A percentile compares a stretch with the other conserved stretches of the same genome.
These are phyloP conservation scores for Cyclopterus lumpus DNA, from an alignment of 2,797 vertebrate species.

Conservation along the genomic window DNA sequence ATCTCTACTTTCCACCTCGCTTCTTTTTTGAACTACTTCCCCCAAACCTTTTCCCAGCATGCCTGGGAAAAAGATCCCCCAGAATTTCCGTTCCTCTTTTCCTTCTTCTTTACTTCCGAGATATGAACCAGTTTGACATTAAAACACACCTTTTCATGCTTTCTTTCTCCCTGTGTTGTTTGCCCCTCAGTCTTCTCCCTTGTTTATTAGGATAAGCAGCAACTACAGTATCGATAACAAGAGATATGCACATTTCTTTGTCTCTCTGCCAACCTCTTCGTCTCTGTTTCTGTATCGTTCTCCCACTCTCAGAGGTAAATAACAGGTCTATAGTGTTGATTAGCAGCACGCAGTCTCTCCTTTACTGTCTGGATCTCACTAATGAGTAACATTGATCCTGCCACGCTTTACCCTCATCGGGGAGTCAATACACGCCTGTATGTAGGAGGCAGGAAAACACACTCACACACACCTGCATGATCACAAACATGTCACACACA, in stretches of 20 bases:
- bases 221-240: slow-evolving; percentile 40
- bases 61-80: too few relatives aligned
- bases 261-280: slow-evolving; percentile 35
- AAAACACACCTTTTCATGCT: background rate
- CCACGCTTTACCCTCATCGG: slow-evolving; percentile 71
- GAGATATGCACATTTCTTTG: slow-evolving; percentile 46
- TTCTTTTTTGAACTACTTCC: slow-evolving; percentile 1
- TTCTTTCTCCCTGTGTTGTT: slow-evolving; percentile 8
- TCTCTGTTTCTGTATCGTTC: slow-evolving; percentile 41
- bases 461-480: slow-evolving; percentile 25
- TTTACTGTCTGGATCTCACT: slow-evolving; percentile 69
- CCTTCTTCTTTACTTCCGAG: background rate
- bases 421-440: slow-evolving; percentile 56
- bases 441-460: slow-evolving; percentile 14
- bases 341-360: slow-evolving; percentile 63
- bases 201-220: slow-evolving; percentile 27
- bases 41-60: slow-evolving; percentile 19
- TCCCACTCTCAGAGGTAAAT: slow-evolving; percentile 62
- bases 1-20: background rate
- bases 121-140: slow-evolving; percentile 11
- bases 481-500: slow-evolving; percentile 5
- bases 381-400: slow-evolving; percentile 76
- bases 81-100: background rate
- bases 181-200: slow-evolving; percentile 8
- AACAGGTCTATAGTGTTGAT: slow-evolving; percentile 73